These are phyloP conservation scores for Heptranchias perlo DNA, from an alignment of 2,113 vertebrate genomes.

Conservation along the genomic window DNA sequence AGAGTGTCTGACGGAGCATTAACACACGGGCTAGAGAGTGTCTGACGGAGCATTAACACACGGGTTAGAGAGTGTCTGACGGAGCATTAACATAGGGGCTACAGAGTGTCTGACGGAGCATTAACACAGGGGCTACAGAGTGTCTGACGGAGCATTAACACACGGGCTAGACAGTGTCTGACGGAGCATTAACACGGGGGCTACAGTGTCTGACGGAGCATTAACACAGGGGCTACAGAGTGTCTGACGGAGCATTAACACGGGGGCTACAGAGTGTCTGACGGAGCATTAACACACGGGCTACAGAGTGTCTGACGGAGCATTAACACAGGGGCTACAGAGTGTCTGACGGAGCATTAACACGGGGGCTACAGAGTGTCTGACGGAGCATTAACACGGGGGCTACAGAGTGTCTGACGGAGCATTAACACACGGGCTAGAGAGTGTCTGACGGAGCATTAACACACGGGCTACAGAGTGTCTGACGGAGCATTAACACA, in stretches of 20 bases:
- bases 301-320: background rate
- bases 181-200: background rate
- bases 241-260: background rate
- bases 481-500: background rate
- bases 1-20: background rate
- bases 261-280: background rate
- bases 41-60: background rate
- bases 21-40: background rate
- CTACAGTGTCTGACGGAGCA: background rate
- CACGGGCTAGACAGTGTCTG: background rate
- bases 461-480: background rate
- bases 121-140: background rate
- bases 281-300: background rate
- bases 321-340: background rate
- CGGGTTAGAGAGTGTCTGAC: background rate
- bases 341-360: background rate
- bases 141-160: background rate
- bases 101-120: background rate
- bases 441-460: background rate
- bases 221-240: background rate
- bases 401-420: background rate
- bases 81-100: background rate
- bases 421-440: background rate
- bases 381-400: background rate
- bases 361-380: background rate